Evolutionary conservation across 2,888 invertebrate species (phyloP).

Genomic region (Aphodius granarius): DNA sequence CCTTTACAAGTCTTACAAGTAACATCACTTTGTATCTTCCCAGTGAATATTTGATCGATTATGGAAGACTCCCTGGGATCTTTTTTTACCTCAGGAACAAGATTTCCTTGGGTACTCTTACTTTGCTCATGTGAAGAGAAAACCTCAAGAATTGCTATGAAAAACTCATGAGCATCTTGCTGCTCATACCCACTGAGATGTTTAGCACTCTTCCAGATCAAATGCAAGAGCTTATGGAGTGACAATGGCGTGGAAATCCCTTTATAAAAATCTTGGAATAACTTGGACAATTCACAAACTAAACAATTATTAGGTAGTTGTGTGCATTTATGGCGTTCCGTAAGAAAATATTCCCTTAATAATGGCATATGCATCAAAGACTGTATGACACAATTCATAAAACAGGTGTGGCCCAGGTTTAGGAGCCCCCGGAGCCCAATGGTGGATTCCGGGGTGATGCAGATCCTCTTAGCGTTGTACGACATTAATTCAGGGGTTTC

Average conservation of each 20-base stretch:
- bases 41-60: constrained; percentile 96
- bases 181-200: constrained; percentile 95
- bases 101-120: constrained; percentile 29
- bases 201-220: constrained; percentile 96
- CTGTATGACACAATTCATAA: constrained; percentile 98
- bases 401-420: constrained; percentile 97
- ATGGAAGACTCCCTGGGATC: constrained; percentile 70
- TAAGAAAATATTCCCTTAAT: constrained; percentile 91
- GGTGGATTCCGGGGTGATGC: constrained; percentile 79
- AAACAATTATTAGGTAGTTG: constrained; percentile 75
- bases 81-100: constrained; percentile 19
- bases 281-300: constrained; percentile 92
- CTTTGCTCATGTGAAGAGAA: constrained; percentile 73
- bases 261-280: constrained; percentile 97
- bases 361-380: constrained; percentile 94
- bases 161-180: constrained; percentile 99
- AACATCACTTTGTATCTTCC: constrained; percentile 93
- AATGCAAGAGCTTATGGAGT: constrained; percentile 84
- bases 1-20: constrained; percentile 95
- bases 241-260: constrained; percentile 87
- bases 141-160: constrained; percentile 92
- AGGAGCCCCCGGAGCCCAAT: constrained; percentile 91
- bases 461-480: constrained; percentile 75
- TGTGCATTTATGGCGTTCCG: constrained; percentile 88
- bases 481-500: constrained; percentile 76